Conservation (phyloP, 2,797 vertebrate species). For the Poeciliopsis turneri region DNA sequence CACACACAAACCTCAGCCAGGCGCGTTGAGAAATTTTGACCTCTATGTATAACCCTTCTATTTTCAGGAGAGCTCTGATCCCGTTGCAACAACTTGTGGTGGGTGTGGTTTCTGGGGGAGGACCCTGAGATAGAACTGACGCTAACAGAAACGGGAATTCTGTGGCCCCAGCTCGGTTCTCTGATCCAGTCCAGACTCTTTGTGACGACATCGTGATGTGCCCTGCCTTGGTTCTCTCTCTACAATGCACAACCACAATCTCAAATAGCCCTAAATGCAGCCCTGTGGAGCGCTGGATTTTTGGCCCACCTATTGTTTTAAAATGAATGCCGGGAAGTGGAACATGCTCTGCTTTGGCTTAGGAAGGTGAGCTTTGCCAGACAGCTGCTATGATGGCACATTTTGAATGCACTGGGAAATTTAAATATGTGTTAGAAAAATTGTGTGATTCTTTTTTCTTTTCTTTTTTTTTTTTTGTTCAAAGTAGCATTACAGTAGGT, state of each 20-base stretch:
- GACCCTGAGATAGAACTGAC: slow-evolving; percentile 58
- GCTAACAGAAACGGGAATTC: slow-evolving; percentile 40
- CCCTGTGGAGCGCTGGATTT: slow-evolving; percentile 57
- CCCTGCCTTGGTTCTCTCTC: slow-evolving; percentile 69
- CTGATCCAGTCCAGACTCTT: slow-evolving; percentile 80
- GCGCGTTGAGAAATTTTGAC: slow-evolving; percentile 58
- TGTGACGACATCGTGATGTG: slow-evolving; percentile 72
- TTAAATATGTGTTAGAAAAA: neutral
- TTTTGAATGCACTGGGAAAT: slow-evolving; percentile 29
- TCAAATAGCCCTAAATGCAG: slow-evolving; percentile 74
- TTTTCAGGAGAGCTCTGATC: slow-evolving; percentile 62
- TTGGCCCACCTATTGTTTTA: slow-evolving; percentile 59
- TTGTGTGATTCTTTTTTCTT: neutral
- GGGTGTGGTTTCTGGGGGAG: slow-evolving; percentile 57
- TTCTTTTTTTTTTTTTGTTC: neutral
- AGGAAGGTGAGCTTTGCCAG: slow-evolving; percentile 67
- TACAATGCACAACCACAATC: slow-evolving; percentile 74
- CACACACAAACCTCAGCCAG: slow-evolving; percentile 55
- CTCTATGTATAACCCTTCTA: slow-evolving; percentile 71
- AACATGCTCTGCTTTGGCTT: slow-evolving; percentile 60
- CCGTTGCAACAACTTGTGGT: slow-evolving; percentile 71
- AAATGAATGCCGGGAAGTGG: slow-evolving; percentile 63
- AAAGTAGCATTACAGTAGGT: slow-evolving; percentile 19
- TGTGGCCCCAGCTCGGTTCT: slow-evolving; percentile 60
- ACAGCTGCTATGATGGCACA: slow-evolving; percentile 50